These are phyloP conservation scores for Batillaria attramentaria DNA, from an alignment of 1,140 invertebrate species.

Conservation along the genomic window DNA sequence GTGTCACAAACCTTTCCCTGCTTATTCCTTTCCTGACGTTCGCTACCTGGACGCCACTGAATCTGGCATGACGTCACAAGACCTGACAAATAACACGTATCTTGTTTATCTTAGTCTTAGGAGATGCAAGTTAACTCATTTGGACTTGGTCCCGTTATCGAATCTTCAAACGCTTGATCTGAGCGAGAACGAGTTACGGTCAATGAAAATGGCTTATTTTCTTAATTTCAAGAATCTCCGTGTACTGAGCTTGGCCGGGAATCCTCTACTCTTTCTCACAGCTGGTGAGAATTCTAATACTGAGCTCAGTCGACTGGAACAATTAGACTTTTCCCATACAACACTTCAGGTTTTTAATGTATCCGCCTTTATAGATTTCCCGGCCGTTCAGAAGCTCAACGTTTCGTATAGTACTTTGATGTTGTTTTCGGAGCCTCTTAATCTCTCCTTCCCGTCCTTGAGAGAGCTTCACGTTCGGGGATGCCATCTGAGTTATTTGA, in stretches of 20 bases:
- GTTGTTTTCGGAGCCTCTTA: not conserved
- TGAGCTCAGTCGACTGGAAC: not conserved
- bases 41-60: slow-evolving; percentile 15
- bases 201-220: not conserved
- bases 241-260: not conserved
- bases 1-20: not conserved
- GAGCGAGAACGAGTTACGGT: not conserved
- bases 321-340: slow-evolving; percentile 2
- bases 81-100: not conserved
- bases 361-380: slow-evolving; percentile 15
- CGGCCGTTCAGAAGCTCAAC: not conserved
- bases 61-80: not conserved
- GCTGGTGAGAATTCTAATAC: not conserved
- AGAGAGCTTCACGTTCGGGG: not conserved
- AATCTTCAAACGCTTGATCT: slow-evolving; percentile 20
- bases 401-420: not conserved
- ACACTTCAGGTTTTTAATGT: slow-evolving; percentile 1
- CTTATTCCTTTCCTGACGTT: not conserved
- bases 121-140: not conserved
- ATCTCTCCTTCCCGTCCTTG: not conserved
- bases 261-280: not conserved
- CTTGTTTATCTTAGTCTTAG: slow-evolving; percentile 5
- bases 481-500: not conserved
- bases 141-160: not conserved
- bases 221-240: not conserved